Conservation (phyloP, 2,888 invertebrate genomes). For the Tetheella fluctuosa region DNA sequence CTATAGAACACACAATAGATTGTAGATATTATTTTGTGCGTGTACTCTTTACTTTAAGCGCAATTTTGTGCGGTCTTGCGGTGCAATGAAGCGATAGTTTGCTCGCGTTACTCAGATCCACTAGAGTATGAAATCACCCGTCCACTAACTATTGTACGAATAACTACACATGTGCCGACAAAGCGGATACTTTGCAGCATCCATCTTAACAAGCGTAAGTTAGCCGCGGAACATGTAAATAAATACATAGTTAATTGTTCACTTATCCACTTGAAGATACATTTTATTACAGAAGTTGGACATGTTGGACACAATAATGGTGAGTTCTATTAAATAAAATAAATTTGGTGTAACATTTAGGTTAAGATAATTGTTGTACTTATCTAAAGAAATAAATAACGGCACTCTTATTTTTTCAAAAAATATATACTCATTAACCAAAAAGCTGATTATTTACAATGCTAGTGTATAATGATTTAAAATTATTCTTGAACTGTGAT, state of each 20-base stretch:
- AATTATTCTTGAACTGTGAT: too few species aligned
- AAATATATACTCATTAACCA: too few species aligned
- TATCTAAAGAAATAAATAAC: too few species aligned
- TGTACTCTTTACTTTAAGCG: constrained; percentile 19
- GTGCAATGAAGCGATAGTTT: constrained; percentile 58
- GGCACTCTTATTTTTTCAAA: too few species aligned
- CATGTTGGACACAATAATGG: constrained; percentile 6
- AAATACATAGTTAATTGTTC: constrained; percentile 44
- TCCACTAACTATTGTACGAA: constrained; percentile 47
- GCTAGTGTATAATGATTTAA: too few species aligned
- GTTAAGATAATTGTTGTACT: not conserved
- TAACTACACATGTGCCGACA: constrained; percentile 60
- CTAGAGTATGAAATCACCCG: constrained; percentile 76
- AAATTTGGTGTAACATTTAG: not conserved
- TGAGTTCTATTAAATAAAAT: not conserved
- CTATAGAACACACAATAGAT: not conserved
- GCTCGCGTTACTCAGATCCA: constrained; percentile 56
- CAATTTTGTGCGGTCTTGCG: constrained; percentile 71
- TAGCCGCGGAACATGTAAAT: constrained; percentile 22
- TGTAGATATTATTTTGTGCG: not conserved
- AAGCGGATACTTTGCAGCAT: constrained; percentile 41
- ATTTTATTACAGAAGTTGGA: constrained; percentile 25
- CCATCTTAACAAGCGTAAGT: constrained; percentile 23
- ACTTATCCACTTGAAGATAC: constrained; percentile 54
- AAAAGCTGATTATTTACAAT: too few species aligned